Conservation (phyloP, 2,113 vertebrate species). For the Chaetura pelagica region DNA sequence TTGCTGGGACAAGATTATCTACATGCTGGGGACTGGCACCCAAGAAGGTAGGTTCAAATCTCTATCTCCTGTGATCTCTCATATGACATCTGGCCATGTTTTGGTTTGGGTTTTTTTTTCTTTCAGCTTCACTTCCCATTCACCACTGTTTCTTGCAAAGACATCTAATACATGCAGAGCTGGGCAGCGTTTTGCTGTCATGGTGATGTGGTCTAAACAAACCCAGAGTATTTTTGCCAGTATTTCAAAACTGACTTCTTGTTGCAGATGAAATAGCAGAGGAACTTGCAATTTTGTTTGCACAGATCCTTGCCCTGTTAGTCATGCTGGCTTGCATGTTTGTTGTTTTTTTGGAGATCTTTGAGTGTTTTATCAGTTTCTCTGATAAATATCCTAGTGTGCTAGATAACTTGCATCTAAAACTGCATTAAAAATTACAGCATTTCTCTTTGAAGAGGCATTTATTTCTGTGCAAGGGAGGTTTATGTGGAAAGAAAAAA, state of each 20-base stretch:
- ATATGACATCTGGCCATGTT: background rate
- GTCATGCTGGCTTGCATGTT: background rate
- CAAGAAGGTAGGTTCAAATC: background rate
- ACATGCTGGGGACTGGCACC: accelerated
- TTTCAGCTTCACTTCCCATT: background rate
- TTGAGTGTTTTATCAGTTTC: background rate
- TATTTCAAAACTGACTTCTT: conserved; percentile 50
- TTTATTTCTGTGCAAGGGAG: background rate
- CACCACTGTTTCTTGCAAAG: background rate
- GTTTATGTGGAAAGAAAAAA: background rate
- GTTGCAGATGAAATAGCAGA: background rate
- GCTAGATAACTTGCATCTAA: background rate
- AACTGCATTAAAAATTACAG: background rate
- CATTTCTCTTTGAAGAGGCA: background rate
- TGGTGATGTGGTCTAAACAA: conserved; percentile 59
- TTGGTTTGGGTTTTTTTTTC: background rate
- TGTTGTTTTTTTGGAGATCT: background rate
- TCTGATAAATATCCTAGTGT: background rate
- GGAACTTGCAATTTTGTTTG: conserved; percentile 20
- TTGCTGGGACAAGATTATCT: background rate
- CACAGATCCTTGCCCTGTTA: background rate
- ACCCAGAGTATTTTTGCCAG: background rate
- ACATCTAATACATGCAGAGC: background rate
- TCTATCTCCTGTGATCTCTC: background rate
- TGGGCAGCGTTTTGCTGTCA: conserved; percentile 50